These are phyloP conservation scores for Aleiodes testaceus DNA, from an alignment of 2,888 invertebrate genomes.

Conservation along the genomic window DNA sequence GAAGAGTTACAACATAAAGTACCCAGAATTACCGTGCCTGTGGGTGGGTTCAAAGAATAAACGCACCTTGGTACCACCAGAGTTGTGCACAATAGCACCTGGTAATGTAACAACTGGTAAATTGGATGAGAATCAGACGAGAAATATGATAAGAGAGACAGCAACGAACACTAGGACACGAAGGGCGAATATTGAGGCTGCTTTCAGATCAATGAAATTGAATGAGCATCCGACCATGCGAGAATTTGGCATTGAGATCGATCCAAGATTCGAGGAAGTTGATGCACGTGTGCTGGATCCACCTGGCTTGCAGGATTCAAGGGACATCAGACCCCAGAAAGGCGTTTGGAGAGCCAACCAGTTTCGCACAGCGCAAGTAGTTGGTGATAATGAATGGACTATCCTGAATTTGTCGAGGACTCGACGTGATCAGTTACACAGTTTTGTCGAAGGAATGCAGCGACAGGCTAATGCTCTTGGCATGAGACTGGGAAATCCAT, in stretches of 20 bases:
- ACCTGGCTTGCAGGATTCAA: conserved; percentile 82
- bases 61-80: conserved; percentile 86
- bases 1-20: conserved; percentile 74
- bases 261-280: conserved; percentile 83
- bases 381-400: conserved; percentile 71
- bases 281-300: conserved; percentile 85
- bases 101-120: conserved; percentile 87
- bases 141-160: conserved; percentile 89
- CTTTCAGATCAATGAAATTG: conserved; percentile 69
- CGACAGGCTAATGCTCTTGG: conserved; percentile 50
- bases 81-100: conserved; percentile 78
- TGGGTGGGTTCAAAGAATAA: conserved; percentile 84
- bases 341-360: conserved; percentile 73
- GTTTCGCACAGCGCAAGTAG: conserved; percentile 64
- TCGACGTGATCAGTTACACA: conserved; percentile 51
- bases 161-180: conserved; percentile 87
- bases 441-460: conserved; percentile 55
- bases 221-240: conserved; percentile 77
- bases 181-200: conserved; percentile 85
- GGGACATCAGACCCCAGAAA: conserved; percentile 64
- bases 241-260: conserved; percentile 88
- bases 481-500: conserved; percentile 60
- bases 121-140: conserved; percentile 87
- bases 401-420: conserved; percentile 70
- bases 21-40: conserved; percentile 86